Percentiles rank a stretch among this genome's conserved stretches.
These are phyloP conservation scores for Pantherophis guttatus DNA, from an alignment of 2,113 vertebrate species.

Conservation along the genomic window DNA sequence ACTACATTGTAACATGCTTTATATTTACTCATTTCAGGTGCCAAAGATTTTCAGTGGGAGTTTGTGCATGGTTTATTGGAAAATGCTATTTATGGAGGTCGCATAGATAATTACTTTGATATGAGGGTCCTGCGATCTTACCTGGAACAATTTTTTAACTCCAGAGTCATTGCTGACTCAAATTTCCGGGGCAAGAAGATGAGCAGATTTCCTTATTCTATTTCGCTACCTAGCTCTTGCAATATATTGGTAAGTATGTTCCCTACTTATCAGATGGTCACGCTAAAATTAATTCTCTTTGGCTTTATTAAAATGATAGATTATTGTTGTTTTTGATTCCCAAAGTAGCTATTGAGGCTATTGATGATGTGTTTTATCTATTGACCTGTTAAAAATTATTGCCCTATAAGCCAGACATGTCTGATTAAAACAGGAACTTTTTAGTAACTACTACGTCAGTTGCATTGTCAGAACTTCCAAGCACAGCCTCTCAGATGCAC, in stretches of 20 bases:
- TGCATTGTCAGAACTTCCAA: not conserved
- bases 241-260: constrained; percentile 82
- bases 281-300: constrained; percentile 16
- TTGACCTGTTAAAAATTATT: not conserved
- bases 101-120: constrained; percentile 91
- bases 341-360: not conserved
- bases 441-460: not conserved
- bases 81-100: constrained; percentile 93
- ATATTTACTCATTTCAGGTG: constrained; percentile 69
- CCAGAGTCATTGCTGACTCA: constrained; percentile 69
- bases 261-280: not conserved
- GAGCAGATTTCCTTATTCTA: constrained; percentile 73
- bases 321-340: constrained; percentile 16
- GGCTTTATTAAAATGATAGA: constrained; percentile 8
- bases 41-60: constrained; percentile 88
- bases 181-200: constrained; percentile 71
- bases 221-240: constrained; percentile 87
- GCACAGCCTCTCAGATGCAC: not conserved
- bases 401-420: not conserved
- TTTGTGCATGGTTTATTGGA: constrained; percentile 92
- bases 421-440: not conserved
- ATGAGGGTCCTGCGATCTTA: constrained; percentile 91
- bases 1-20: constrained; percentile 17
- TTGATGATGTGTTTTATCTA: not conserved
- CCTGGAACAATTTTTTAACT: constrained; percentile 90